These are phyloP conservation scores for Zosterops pallidus DNA, from an alignment of 2,113 vertebrate genomes.

Conservation along the genomic window DNA sequence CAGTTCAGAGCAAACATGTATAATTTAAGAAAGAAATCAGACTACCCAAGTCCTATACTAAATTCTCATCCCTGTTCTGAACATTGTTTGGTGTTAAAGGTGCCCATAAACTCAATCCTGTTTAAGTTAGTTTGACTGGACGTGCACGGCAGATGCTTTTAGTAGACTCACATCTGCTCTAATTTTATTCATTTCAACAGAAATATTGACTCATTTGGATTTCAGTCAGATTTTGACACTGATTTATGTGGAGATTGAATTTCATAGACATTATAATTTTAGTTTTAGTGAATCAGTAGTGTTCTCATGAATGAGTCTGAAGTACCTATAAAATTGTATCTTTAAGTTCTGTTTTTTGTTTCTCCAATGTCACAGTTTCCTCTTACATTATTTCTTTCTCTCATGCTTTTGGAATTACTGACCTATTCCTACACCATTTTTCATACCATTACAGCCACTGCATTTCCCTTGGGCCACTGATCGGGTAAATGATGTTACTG, in stretches of 20 bases:
- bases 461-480: not conserved
- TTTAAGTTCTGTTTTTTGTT: not conserved
- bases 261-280: not conserved
- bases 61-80: not conserved
- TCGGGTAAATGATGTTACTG: not conserved
- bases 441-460: not conserved
- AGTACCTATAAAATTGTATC: not conserved
- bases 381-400: not conserved
- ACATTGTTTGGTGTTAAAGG: not conserved
- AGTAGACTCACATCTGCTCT: not conserved
- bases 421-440: not conserved
- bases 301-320: not conserved
- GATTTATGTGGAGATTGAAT: not conserved
- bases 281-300: not conserved
- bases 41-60: not conserved
- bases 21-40: conserved; percentile 35
- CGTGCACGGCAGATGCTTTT: not conserved
- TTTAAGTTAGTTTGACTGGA: not conserved
- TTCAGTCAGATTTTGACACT: conserved; percentile 24
- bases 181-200: conserved; percentile 2
- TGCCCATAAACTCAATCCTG: not conserved
- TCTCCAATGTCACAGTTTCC: not conserved
- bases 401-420: not conserved
- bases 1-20: not conserved
- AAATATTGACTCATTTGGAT: conserved; percentile 28